phyloP scores from a whole-genome alignment of 2,113 vertebrate species.

The Asarcornis scutulata region DNA sequence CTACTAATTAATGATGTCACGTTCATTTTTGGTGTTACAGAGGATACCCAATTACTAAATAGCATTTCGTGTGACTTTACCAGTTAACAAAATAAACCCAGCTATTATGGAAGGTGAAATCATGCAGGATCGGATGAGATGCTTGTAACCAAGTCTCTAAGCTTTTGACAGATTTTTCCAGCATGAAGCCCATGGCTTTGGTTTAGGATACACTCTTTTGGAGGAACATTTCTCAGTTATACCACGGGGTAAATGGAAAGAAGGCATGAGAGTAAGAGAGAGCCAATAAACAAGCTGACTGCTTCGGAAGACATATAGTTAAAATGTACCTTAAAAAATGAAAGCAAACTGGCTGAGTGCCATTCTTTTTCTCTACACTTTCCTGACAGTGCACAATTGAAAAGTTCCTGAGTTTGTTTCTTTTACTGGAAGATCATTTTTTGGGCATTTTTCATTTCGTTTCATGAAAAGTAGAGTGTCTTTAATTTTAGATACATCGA shows the following conservation, averaged over 20 bases:
- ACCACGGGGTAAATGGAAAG: not conserved
- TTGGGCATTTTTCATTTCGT: not conserved
- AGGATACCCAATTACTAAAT: not conserved
- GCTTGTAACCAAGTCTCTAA: not conserved
- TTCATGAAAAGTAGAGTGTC: not conserved
- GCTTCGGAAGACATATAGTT: not conserved
- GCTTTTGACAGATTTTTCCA: not conserved
- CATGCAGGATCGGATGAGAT: not conserved
- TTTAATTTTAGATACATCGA: slow-evolving; percentile 37
- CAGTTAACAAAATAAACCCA: not conserved
- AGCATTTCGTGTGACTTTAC: not conserved
- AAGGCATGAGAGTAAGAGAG: not conserved
- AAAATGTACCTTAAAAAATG: not conserved
- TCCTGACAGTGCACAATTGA: not conserved
- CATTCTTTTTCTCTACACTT: not conserved
- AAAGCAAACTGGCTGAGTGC: not conserved
- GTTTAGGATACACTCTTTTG: not conserved
- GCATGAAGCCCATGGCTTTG: not conserved
- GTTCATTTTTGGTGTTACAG: not conserved
- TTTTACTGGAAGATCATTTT: not conserved
- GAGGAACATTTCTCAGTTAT: not conserved
- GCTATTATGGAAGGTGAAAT: not conserved
- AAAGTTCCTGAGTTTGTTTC: not conserved
- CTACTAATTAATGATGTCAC: not conserved
- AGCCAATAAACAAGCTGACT: not conserved